Evolutionary conservation across 2,888 invertebrate genomes (phyloP).

Genomic region (Cheilosia scutellata): DNA sequence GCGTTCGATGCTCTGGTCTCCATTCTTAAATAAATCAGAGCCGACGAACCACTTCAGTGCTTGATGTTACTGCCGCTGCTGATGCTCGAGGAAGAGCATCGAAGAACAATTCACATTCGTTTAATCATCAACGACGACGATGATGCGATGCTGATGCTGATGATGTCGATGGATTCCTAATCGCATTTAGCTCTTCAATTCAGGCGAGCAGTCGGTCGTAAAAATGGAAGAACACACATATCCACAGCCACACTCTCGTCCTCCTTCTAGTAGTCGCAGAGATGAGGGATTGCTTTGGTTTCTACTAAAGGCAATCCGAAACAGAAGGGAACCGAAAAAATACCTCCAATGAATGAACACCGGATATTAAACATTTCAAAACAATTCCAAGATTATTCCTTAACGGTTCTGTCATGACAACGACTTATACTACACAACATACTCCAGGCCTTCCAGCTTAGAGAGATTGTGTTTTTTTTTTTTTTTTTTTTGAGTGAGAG

Average conservation of each 20-base stretch:
- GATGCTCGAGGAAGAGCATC: constrained; percentile 25
- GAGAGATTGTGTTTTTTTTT: constrained; percentile 26
- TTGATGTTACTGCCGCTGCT: constrained; percentile 1
- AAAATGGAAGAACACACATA: constrained; percentile 53
- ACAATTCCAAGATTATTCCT: constrained; percentile 74
- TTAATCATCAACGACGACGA: constrained; percentile 61
- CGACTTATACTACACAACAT: constrained; percentile 38
- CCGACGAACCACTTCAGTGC: constrained; percentile 50
- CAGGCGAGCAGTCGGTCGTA: constrained; percentile 68
- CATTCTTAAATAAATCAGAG: constrained; percentile 64
- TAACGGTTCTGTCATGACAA: constrained; percentile 70
- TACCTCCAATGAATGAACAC: constrained; percentile 56
- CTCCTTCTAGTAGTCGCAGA: constrained; percentile 6
- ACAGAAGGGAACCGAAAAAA: constrained; percentile 12
- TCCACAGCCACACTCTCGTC: constrained; percentile 19
- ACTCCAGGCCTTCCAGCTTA: constrained; percentile 35
- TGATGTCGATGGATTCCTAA: constrained; percentile 71
- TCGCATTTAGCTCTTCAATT: constrained; percentile 75
- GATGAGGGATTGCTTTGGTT: constrained; percentile 47
- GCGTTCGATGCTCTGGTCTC: constrained; percentile 19
- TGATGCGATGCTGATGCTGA: constrained; percentile 53
- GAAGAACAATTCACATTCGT: constrained; percentile 61
- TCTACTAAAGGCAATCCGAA: not conserved
- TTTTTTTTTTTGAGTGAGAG: not conserved
- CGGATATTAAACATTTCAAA: constrained; percentile 76